phyloP scores from a whole-genome alignment of 2,797 vertebrate species.

The Fistularia commersonii region DNA sequence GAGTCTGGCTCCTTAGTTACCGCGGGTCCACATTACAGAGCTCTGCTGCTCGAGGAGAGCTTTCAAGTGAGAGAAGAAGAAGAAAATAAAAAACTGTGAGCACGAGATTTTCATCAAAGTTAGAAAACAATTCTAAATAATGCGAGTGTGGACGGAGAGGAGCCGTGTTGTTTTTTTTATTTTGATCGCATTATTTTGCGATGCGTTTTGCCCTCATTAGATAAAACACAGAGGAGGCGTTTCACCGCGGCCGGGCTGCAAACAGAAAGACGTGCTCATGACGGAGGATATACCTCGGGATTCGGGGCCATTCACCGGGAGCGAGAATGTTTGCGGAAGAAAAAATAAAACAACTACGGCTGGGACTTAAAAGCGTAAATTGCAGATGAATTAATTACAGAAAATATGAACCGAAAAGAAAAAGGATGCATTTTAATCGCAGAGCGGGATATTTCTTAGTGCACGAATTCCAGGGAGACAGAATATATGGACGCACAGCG shows the following conservation, averaged over 20 bases:
- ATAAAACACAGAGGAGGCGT: constrained; percentile 11
- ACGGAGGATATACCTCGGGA: neutral
- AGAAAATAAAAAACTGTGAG: constrained; percentile 45
- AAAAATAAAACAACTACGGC: too few relatives aligned
- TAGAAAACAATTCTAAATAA: constrained; percentile 40
- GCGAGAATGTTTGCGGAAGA: neutral
- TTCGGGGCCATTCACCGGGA: neutral
- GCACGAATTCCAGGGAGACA: too few relatives aligned
- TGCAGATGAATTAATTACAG: too few relatives aligned
- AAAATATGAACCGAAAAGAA: too few relatives aligned
- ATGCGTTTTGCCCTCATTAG: constrained; percentile 26
- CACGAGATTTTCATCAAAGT: constrained; percentile 41
- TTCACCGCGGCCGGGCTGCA: constrained; percentile 20
- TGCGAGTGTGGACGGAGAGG: constrained; percentile 16
- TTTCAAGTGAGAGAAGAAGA: constrained; percentile 32
- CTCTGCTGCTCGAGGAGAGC: constrained; percentile 12
- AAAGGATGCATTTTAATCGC: too few relatives aligned
- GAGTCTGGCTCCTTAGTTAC: constrained; percentile 31
- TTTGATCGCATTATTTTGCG: constrained; percentile 17
- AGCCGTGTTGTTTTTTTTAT: constrained; percentile 30
- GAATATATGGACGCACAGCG: too few relatives aligned
- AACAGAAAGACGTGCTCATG: neutral
- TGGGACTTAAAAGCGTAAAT: too few relatives aligned
- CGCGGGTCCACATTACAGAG: constrained; percentile 39
- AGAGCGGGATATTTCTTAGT: too few relatives aligned